Evolutionary conservation across 2,113 vertebrate genomes (phyloP).

Genomic region (Carassius auratus): DNA sequence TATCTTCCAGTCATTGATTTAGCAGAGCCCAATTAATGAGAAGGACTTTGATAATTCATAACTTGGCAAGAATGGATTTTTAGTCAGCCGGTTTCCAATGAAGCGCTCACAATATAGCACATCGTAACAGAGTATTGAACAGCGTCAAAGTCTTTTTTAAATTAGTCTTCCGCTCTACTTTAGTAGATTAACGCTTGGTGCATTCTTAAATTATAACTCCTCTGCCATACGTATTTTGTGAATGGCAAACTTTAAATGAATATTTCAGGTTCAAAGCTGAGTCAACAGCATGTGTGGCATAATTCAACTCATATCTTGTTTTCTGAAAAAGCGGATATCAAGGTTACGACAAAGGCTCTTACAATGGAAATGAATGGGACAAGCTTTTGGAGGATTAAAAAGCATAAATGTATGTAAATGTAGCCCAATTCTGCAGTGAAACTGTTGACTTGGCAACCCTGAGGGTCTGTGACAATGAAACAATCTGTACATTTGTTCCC

Average conservation of each 20-base stretch:
- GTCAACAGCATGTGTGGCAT: neutral
- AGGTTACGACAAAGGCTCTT: neutral
- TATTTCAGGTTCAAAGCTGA: neutral
- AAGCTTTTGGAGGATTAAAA: neutral
- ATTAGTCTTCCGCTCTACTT: slow-evolving; percentile 25
- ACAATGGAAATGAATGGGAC: neutral
- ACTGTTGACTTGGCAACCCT: too few relatives aligned
- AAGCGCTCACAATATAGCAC: slow-evolving; percentile 37
- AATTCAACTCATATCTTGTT: neutral
- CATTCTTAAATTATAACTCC: neutral
- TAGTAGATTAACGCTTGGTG: slow-evolving; percentile 9
- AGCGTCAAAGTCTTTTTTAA: slow-evolving; percentile 43
- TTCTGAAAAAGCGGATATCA: neutral
- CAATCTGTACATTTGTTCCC: neutral
- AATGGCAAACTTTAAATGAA: neutral
- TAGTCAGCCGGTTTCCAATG: slow-evolving; percentile 33
- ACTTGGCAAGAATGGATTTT: slow-evolving; percentile 51
- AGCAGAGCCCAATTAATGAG: slow-evolving; percentile 60
- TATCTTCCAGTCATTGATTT: slow-evolving; percentile 55
- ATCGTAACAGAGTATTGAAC: slow-evolving; percentile 48
- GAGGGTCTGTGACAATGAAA: neutral
- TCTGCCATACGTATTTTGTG: slow-evolving; percentile 4
- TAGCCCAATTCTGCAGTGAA: too few relatives aligned
- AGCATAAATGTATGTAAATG: neutral
- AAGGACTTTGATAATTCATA: slow-evolving; percentile 53